These are phyloP conservation scores for Xylota segnis DNA, from an alignment of 2,888 invertebrate genomes.

Conservation along the genomic window DNA sequence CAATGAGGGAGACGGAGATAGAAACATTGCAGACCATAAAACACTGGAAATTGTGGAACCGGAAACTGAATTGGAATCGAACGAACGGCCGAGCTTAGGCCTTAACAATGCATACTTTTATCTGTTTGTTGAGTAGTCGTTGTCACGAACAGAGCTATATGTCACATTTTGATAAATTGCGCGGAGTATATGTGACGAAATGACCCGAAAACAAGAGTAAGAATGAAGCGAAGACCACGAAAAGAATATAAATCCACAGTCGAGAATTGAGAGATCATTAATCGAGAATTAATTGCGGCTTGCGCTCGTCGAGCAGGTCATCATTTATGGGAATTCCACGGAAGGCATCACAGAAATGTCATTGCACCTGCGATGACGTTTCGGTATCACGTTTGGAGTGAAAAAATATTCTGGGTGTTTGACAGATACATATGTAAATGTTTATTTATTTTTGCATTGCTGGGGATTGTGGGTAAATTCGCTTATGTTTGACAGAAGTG, in stretches of 20 bases:
- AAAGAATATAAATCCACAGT: conserved; percentile 38
- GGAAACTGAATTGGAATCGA: conserved; percentile 64
- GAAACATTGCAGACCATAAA: conserved; percentile 39
- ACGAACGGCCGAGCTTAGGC: conserved; percentile 13
- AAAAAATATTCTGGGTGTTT: not conserved
- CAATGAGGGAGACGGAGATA: conserved; percentile 13
- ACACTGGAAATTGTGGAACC: conserved; percentile 56
- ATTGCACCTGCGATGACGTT: conserved; percentile 61
- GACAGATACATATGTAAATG: not conserved
- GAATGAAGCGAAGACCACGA: conserved; percentile 22
- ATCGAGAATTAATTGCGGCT: conserved; percentile 66
- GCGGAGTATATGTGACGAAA: conserved; percentile 44
- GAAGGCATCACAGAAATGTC: conserved; percentile 52
- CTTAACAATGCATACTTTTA: conserved; percentile 1
- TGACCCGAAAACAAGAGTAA: conserved; percentile 7
- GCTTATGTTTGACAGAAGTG: not conserved
- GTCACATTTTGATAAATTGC: conserved; percentile 41
- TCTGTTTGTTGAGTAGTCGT: not conserved
- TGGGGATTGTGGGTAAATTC: not conserved
- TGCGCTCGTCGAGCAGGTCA: not conserved
- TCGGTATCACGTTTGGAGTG: conserved; percentile 2
- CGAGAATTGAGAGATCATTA: conserved; percentile 57
- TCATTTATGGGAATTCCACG: conserved; percentile 49
- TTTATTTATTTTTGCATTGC: not conserved
- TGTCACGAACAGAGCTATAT: conserved; percentile 13